Evolutionary conservation across 2,888 invertebrate species (phyloP).

Genomic region (Thalpophila matura): DNA sequence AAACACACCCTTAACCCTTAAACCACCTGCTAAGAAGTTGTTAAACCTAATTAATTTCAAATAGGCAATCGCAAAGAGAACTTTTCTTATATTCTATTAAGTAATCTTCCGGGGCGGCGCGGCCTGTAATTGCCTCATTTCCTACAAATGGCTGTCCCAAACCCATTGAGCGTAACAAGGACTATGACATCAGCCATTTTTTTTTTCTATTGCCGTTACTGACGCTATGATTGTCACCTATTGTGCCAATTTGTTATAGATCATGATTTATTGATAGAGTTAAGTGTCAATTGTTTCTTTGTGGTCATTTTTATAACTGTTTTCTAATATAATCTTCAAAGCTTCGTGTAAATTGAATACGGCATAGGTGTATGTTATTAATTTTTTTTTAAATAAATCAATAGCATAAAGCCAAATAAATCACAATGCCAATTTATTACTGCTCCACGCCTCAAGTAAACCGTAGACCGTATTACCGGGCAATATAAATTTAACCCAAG

Average conservation of each 20-base stretch:
- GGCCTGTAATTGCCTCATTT: slow-evolving; percentile 61
- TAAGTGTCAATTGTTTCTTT: background rate
- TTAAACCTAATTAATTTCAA: slow-evolving; percentile 52
- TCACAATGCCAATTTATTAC: slow-evolving; percentile 46
- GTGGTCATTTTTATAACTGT: background rate
- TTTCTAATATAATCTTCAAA: background rate
- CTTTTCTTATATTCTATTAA: slow-evolving; percentile 63
- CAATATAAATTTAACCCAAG: slow-evolving; percentile 42
- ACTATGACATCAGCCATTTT: slow-evolving; percentile 45
- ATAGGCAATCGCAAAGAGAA: slow-evolving; percentile 50
- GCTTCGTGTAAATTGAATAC: slow-evolving; percentile 7
- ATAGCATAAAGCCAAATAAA: slow-evolving; percentile 34
- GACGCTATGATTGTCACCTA: slow-evolving; percentile 33
- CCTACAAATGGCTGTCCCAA: slow-evolving; percentile 51
- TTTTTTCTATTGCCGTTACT: slow-evolving; percentile 34
- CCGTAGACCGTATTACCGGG: slow-evolving; percentile 31
- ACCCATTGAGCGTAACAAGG: slow-evolving; percentile 43
- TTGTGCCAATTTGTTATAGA: slow-evolving; percentile 36
- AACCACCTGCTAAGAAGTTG: slow-evolving; percentile 31
- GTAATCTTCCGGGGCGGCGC: slow-evolving; percentile 44
- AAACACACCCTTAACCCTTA: slow-evolving; percentile 2
- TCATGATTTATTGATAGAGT: background rate
- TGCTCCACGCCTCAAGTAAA: slow-evolving; percentile 37
- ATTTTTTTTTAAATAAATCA: slow-evolving; percentile 38
- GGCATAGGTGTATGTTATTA: no score